phyloP scores from a whole-genome alignment of 2,113 vertebrate species.

The Apodemus sylvaticus region DNA sequence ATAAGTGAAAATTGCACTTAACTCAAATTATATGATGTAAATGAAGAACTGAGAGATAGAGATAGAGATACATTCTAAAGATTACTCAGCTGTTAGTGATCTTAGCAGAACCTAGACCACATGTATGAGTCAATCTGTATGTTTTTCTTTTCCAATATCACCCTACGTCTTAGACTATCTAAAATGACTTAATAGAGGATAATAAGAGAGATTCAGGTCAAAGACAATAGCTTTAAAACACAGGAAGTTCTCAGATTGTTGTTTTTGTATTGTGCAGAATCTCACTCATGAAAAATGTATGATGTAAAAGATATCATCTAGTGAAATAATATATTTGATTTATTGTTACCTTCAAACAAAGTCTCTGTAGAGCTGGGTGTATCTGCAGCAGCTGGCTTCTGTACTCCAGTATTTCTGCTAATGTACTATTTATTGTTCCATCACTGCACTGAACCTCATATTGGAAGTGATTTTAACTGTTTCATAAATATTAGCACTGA shows the following conservation, averaged over 20 bases:
- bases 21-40: neutral
- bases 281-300: conserved; percentile 43
- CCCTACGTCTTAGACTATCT: neutral
- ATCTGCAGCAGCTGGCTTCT: conserved; percentile 22
- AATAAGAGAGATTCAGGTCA: neutral
- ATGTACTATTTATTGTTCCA: conserved; percentile 23
- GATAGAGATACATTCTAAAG: neutral
- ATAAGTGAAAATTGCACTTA: neutral
- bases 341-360: conserved; percentile 18
- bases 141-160: neutral
- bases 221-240: neutral
- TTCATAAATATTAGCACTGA: conserved; percentile 17
- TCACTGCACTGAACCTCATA: neutral
- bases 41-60: neutral
- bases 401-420: conserved; percentile 23
- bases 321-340: conserved; percentile 43
- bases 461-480: neutral
- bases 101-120: neutral
- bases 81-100: neutral
- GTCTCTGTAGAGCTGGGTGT: neutral
- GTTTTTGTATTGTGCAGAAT: conserved; percentile 21
- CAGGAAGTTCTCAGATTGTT: conserved; percentile 5
- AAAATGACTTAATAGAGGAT: neutral
- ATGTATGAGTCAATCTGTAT: neutral
- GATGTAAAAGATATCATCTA: neutral